phyloP scores from a whole-genome alignment of 53 echinoderm and acorn worm species.

The Patiria pectinifera region DNA sequence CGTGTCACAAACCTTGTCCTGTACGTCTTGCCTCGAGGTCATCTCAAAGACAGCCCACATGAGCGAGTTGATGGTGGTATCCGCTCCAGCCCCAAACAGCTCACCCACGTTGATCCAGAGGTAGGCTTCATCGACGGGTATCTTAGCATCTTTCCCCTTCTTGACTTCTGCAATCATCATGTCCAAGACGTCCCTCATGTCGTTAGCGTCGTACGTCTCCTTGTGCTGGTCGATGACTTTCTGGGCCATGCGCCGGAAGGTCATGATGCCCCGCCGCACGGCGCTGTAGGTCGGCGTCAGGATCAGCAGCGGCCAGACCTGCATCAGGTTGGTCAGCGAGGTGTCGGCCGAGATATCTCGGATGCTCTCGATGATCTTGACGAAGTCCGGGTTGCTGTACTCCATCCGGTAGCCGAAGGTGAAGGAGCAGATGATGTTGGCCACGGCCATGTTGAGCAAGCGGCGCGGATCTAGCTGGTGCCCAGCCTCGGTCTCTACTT shows the following conservation, averaged over 20 bases:
- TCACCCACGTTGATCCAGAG: conserved; percentile 57
- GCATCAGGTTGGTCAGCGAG: conserved; percentile 56
- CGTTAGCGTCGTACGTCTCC: conserved; percentile 52
- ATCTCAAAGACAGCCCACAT: conserved; percentile 63
- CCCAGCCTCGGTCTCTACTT: not conserved
- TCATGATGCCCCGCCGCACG: conserved; percentile 45
- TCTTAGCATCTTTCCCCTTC: conserved; percentile 42
- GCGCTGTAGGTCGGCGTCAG: conserved; percentile 46
- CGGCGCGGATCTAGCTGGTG: conserved; percentile 13
- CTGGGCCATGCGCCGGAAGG: conserved; percentile 42
- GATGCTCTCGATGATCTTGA: conserved; percentile 54
- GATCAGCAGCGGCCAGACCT: conserved; percentile 57
- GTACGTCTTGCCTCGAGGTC: conserved; percentile 43
- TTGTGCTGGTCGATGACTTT: conserved; percentile 62
- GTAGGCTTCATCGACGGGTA: conserved; percentile 40
- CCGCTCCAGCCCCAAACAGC: conserved; percentile 60
- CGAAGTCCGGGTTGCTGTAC: conserved; percentile 32
- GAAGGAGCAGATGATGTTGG: conserved; percentile 61
- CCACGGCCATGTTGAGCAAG: conserved; percentile 60
- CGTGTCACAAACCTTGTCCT: conserved; percentile 39
- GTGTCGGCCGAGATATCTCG: conserved; percentile 41
- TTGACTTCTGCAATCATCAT: conserved; percentile 45
- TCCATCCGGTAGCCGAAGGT: conserved; percentile 63
- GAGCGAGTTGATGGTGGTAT: conserved; percentile 57
- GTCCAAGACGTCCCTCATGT: conserved; percentile 59